Evolutionary conservation across 2,113 vertebrate genomes (phyloP), one percentile per base, ranked within the genome.

Genomic region (Oenanthe oenanthe): DNA sequence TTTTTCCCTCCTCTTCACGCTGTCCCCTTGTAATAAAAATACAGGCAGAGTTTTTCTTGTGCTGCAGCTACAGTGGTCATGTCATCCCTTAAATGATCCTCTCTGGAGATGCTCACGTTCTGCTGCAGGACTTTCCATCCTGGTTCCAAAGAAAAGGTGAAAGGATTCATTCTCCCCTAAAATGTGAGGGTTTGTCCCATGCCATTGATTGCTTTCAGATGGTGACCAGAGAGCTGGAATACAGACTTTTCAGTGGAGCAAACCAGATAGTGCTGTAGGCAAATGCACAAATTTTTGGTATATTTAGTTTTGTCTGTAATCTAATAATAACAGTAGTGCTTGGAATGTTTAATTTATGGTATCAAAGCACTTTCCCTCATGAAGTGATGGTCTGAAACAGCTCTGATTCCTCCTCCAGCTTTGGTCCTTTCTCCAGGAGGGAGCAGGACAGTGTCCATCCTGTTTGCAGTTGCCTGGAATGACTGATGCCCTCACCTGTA

Each of bases 151-250:
- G 65, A 11, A 36, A 76, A 76, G 1, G 67, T 82, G 88, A 58
- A 83, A 90, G 63, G 82, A 22, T 85, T 88, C 71, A 25, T 60
- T 92, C 88, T 92, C 31, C 15, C 5, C 71, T 51, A 16, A 85
- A 89, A 89, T 6, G n/a, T 24, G 50, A 28, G 34, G 38, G 38
- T 63, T 28, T 73, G 58, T 65, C 75, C 78, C 16, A 0, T 70
- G 29, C 65, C 71, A 38, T 32, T 73, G 96, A 58, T 82, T 57
- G 62, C 32, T 95, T 92, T 94, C 85, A 88, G 53, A 84, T 89
- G 82, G 58, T 40, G 62, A 10, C 54, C 0, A 0, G 45, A 61
- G 86, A 62, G 82, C 25, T 17, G 45, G 21, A 36, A 7, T 19
- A 17, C 5, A 54, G 38, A 21, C 16, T 40, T 65, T 48, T 45